phyloP scores from a whole-genome alignment of 2,113 vertebrate genomes.

The Oreotrochilus melanogaster region DNA sequence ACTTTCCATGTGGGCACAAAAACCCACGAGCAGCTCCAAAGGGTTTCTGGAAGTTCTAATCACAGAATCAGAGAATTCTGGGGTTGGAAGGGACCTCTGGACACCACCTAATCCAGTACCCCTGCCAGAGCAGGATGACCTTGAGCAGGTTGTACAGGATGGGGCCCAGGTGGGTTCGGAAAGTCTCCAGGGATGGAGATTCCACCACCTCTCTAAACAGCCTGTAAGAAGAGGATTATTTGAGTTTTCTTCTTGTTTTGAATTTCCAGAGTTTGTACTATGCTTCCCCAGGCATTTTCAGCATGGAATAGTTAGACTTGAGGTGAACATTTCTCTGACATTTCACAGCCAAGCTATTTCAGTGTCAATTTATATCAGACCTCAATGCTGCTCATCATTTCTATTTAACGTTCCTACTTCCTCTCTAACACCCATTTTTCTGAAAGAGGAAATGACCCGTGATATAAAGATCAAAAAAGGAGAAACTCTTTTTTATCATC shows the following conservation, averaged over 20 bases:
- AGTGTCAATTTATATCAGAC: neutral
- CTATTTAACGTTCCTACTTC: neutral
- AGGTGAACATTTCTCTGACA: neutral
- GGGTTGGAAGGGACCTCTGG: no score
- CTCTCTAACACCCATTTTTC: neutral
- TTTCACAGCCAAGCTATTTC: neutral
- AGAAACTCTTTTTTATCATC: neutral
- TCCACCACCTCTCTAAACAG: no score
- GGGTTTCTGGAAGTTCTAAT: neutral
- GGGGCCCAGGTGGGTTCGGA: no score
- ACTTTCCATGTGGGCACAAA: neutral
- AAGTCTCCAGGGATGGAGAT: no score
- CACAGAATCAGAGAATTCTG: no score
- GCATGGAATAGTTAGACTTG: neutral
- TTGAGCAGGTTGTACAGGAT: no score
- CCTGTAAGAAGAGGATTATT: neutral
- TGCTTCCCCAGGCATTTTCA: neutral
- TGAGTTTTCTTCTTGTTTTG: neutral
- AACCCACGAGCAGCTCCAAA: neutral
- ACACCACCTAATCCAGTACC: no score
- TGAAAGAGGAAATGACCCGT: neutral
- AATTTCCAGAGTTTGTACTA: neutral
- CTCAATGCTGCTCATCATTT: neutral
- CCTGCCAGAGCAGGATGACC: no score
- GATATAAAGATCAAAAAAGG: neutral